Base-by-base conservation (phyloP, 2,888 invertebrate genomes). In the Leptopilina drosophilae region DNA sequence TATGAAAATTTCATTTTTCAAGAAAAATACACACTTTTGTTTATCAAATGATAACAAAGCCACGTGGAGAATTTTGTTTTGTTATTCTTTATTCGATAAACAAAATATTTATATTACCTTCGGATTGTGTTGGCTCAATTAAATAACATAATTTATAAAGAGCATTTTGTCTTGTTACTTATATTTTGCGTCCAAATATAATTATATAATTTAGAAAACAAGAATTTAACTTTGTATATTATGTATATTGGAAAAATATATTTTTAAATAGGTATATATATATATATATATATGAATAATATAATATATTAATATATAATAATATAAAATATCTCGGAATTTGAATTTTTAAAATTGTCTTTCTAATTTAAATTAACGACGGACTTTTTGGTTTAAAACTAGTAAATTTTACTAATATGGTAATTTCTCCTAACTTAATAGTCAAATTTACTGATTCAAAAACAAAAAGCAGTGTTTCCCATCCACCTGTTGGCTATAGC, bases 1-100 rank as follows among this genome's bases (percentile, higher is more conserved):
- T 64, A 8, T 64, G 64, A 15, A 26, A 64, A 64, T 20, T 26
- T 26, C 8, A 20, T n/a, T 66, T 66, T 42, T 5, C 15, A 46
- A 6, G 20, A 20, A 20, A 15, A 20, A 67, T 15, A 49, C 42
- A 49, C 33, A 20, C 20, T 33, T 33, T 46, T 67, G 46, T 20
- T 67, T 67, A 46, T 67, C 46, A 20, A 15, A n/a, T 40, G 67
- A 67, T 67, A 67, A 12, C 20, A 67, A 26, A 66, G 42, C 66
- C 46, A 49, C 67, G 11, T 26, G 67, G 49, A 12, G 12, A 59
- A 59, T 59, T 59, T 59, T 59, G 15, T 67, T 49, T 49, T 67
- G 15, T 67, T 12, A 12, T 67, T 20, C 46, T 67, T 67, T 20
- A 67, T 67, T 67, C 46, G 14, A 42, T 46, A 14, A 67, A 49